These are phyloP conservation scores for Anabas testudineus DNA, from an alignment of 2,797 vertebrate species.

Conservation along the genomic window DNA sequence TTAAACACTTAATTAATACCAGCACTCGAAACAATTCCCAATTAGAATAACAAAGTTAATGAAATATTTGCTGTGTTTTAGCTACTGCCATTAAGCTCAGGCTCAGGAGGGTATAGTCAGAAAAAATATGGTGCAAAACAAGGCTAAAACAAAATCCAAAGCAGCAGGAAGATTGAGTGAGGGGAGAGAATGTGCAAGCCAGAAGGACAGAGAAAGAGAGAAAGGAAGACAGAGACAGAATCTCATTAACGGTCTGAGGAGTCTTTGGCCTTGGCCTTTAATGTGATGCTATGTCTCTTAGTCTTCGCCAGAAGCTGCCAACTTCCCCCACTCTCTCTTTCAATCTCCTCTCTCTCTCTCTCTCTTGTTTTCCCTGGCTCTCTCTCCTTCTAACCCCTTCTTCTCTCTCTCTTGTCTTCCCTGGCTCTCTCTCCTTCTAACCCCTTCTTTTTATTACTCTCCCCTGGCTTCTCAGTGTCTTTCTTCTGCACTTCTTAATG, in stretches of 20 bases:
- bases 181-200: conserved; percentile 24
- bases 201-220: conserved; percentile 31
- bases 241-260: conserved; percentile 64
- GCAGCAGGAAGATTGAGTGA: conserved; percentile 18
- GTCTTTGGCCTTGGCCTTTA: conserved; percentile 69
- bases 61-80: conserved; percentile 10
- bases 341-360: neutral
- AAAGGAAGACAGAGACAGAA: conserved; percentile 44
- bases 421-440: conserved; percentile 11
- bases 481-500: conserved; percentile 50
- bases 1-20: conserved; percentile 31
- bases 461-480: conserved; percentile 50
- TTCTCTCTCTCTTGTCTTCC: conserved; percentile 26
- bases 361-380: conserved; percentile 17
- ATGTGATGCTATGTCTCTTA: conserved; percentile 66
- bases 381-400: conserved; percentile 9
- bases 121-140: conserved; percentile 24
- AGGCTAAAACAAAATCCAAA: conserved; percentile 12
- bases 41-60: conserved; percentile 19
- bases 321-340: conserved; percentile 12
- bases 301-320: conserved; percentile 52
- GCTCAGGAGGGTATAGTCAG: conserved; percentile 25
- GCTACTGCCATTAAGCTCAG: conserved; percentile 2
- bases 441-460: conserved; percentile 38
- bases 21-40: conserved; percentile 17